Evolutionary conservation across 2,888 invertebrate genomes (phyloP), one percentile per base, ranked within the genome.

Genomic region (Synergus itoensis): DNA sequence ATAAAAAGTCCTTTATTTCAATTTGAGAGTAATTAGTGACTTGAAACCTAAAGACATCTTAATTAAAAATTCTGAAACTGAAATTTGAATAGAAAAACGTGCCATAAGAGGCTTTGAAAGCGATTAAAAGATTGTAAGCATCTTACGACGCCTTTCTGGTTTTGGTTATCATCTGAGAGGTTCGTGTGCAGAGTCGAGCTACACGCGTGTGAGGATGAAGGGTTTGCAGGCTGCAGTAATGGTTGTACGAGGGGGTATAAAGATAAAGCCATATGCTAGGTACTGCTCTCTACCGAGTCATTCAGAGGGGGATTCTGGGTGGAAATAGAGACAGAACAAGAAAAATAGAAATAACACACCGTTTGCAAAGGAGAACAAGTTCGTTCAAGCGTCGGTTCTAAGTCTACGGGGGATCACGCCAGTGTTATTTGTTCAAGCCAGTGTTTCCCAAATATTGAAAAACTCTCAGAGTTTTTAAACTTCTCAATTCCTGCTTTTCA

Each of bases 161-260:
- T 69, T 69, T 41, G 41, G 65, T 60, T 45, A 69, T 69, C 48
- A 28, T 53, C 69, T 45, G 69, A 73, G 48, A 48, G 69, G 45
- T 73, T 73, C 53, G 36, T 73, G 69, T 53, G 48, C n/a, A 73
- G 69, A 53, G 69, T 53, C 48, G 67, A 67, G 67, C 18, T 73
- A 36, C 48, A n/a, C 69, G 69, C 69, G 28, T 73, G 69, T 48
- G 48, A 73, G 48, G 48, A 73, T 73, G 9, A 73, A 53, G 45
- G 69, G 69, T 73, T 73, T 53, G 69, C 69, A 73, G 69, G 69
- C 69, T 73, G 69, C 48, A 48, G 69, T 48, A 73, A 73, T 73
- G 69, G 69, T 73, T 73, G 69, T 73, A 73, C 69, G 69, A 73
- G 69, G 69, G 69, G 48, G 28, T 28, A 28, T 28, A 28, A 28